A percentile compares a stretch with the other conserved stretches of the same genome.
These are phyloP conservation scores for Formica aserva DNA, from an alignment of 2,888 invertebrate genomes.

Conservation along the genomic window DNA sequence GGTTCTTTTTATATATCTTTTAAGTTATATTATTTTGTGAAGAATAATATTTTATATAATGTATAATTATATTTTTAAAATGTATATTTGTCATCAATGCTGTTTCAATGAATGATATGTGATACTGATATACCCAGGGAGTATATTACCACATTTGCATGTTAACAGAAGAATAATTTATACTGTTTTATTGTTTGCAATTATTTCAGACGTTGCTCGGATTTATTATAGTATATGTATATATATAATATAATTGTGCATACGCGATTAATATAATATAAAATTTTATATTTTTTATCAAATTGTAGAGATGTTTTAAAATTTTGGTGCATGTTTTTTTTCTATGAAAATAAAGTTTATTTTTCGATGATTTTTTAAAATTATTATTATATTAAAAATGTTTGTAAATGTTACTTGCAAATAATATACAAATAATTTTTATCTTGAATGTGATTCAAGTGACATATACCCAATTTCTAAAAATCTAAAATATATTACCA, in stretches of 20 bases:
- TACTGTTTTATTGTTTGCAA: constrained; percentile 18
- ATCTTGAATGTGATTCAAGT: background rate
- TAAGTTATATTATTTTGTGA: background rate
- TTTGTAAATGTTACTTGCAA: background rate
- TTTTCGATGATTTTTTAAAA: background rate
- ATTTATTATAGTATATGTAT: background rate
- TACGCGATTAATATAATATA: background rate
- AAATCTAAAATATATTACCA: background rate
- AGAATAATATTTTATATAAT: background rate
- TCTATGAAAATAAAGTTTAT: background rate
- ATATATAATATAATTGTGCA: background rate
- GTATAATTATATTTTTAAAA: background rate
- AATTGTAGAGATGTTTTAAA: background rate
- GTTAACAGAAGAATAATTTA: constrained; percentile 34
- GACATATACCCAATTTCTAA: background rate
- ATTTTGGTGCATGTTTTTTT: background rate
- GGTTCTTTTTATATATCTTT: background rate
- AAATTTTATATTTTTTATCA: background rate
- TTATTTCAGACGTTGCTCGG: background rate
- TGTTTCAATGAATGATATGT: constrained; percentile 11
- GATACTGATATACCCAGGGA: constrained; percentile 3
- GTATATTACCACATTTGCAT: constrained; percentile 13
- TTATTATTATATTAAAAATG: background rate
- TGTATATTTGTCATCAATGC: background rate
- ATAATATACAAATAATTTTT: background rate